Evolutionary conservation across 2,888 invertebrate genomes (phyloP), one percentile per base, ranked within the genome.

Genomic region (Periphyllus acericola): DNA sequence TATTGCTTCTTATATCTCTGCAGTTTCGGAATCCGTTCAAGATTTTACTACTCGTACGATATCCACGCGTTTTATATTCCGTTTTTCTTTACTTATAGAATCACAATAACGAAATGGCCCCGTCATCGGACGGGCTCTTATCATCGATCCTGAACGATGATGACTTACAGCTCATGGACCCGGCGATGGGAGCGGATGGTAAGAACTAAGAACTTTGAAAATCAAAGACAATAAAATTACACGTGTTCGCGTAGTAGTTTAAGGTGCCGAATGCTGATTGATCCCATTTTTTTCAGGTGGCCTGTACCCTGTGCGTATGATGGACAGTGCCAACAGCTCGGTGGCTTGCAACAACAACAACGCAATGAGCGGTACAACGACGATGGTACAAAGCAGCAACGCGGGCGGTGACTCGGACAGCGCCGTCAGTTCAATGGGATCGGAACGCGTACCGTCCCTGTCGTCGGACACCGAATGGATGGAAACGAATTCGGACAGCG

Each of bases 381-480:
- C 75, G 6, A 78, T 68, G 78, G 66, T 81, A 9, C 89, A 89
- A 36, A 89, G 79, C 60, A 82, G 75, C 17, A 89, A 85, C 68
- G 76, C 88, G 3, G 87, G 92, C 96, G 92, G 94, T 95, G 96
- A 97, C 91, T 96, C 96, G 0, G 97, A 97, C 92, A 97, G 97
- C 91, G 97, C 97, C 0, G 97, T 97, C 66, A 97, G 97, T 89
- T 97, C 97, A 3, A 96, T 97, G 96, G 97, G 97, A 5, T 97
- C 97, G 3, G 97, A 97, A 91, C 93, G 97, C 25, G 96, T 97
- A 19, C 96, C 96, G 5, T 96, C 96, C 0, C 92, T 97, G 3
- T 96, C 97, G 2, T 97, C 97, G 1, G 97, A 97, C 91, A 96
- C 96, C 4, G 97, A 97, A 91, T 97, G 97, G 97, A 96, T 96